Percentiles rank a stretch among this genome's conserved stretches.
These are phyloP conservation scores for Ceryle rudis DNA, from an alignment of 2,797 vertebrate species.

Conservation along the genomic window DNA sequence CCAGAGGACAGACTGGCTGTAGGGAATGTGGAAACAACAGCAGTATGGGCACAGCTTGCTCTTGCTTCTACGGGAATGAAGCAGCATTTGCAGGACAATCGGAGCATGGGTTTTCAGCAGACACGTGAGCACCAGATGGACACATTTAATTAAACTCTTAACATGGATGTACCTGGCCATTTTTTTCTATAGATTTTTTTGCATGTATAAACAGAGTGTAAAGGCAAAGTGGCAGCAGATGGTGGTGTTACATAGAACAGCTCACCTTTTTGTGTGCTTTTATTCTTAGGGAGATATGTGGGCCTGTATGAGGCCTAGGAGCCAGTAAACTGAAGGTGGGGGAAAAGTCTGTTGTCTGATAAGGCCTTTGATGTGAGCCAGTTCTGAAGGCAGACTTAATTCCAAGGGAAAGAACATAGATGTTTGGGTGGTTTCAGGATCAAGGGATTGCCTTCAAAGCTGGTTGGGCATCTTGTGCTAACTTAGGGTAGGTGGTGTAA, in stretches of 20 bases:
- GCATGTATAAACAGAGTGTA: fast-evolving
- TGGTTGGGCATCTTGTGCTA: conserved; percentile 4
- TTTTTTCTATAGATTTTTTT: not conserved
- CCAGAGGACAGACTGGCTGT: not conserved
- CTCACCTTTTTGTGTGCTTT: not conserved
- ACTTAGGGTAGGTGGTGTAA: not conserved
- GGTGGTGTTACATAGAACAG: not conserved
- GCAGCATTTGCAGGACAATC: not conserved
- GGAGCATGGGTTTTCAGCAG: not conserved
- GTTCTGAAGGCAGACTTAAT: conserved; percentile 12
- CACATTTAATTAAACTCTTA: not conserved
- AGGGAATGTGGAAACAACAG: not conserved
- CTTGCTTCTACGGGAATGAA: not conserved
- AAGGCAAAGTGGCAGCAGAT: not conserved
- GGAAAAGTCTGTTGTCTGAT: not conserved
- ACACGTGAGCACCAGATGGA: not conserved
- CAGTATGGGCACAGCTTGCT: not conserved
- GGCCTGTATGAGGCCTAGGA: not conserved
- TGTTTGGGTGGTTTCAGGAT: not conserved
- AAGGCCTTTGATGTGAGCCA: not conserved
- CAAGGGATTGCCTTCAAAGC: conserved; percentile 46
- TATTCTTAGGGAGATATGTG: not conserved
- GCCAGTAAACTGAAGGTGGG: not conserved
- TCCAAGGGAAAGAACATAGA: not conserved
- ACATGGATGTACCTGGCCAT: not conserved